phyloP scores from a whole-genome alignment of 2,113 vertebrate species.

The Calonectris borealis region DNA sequence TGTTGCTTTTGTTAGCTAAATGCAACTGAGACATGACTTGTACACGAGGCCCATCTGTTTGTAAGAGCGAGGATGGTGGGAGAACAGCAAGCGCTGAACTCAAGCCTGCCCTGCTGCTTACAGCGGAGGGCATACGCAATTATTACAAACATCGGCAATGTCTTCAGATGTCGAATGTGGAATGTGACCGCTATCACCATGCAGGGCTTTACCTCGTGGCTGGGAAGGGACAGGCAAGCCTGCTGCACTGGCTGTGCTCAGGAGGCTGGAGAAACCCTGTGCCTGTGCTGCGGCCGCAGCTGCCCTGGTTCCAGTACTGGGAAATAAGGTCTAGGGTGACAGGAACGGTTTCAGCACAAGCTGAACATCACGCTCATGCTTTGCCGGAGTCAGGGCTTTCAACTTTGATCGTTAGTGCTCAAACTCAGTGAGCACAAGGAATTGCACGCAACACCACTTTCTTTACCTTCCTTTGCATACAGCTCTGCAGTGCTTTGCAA shows the following conservation, averaged over 20 bases:
- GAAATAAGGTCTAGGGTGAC: not conserved
- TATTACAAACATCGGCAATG: rapidly evolving
- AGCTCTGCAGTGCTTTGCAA: not conserved
- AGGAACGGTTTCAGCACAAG: not conserved
- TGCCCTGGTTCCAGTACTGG: not conserved
- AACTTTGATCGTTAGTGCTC: not conserved
- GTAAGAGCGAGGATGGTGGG: not conserved
- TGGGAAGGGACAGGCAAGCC: not conserved
- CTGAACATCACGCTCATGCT: not conserved
- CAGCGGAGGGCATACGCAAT: rapidly evolving
- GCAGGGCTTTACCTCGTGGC: not conserved
- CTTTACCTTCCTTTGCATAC: not conserved
- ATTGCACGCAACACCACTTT: not conserved
- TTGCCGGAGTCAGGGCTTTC: not conserved
- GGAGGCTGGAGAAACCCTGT: not conserved
- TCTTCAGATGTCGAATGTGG: not conserved
- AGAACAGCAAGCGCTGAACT: not conserved
- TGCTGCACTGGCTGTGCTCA: not conserved
- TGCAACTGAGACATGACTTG: not conserved
- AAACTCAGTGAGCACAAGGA: not conserved
- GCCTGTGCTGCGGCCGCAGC: not conserved
- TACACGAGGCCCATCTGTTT: conserved; percentile 8
- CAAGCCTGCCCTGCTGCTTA: not conserved
- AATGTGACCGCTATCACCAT: not conserved
- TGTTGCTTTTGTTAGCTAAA: conserved; percentile 23